phyloP scores from a whole-genome alignment of 1,140 invertebrate genomes.

The Penaeus japonicus region DNA sequence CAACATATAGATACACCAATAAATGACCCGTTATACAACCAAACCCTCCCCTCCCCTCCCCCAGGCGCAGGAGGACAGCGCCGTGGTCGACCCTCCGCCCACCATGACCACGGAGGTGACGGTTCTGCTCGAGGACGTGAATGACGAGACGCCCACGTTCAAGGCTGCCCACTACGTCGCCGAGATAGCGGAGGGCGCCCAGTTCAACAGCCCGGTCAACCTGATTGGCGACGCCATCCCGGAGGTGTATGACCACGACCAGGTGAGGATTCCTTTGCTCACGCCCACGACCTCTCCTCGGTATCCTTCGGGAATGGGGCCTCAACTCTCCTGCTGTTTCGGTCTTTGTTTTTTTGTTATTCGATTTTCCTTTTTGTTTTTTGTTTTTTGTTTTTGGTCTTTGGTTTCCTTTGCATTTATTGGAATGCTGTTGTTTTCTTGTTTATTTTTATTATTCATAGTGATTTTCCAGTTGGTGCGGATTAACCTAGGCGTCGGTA shows the following conservation, averaged over 20 bases:
- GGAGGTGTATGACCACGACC: constrained; percentile 91
- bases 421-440: too few species aligned
- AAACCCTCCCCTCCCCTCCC: neutral
- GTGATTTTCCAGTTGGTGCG: too few species aligned
- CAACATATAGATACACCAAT: neutral
- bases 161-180: constrained; percentile 79
- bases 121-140: constrained; percentile 91
- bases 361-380: neutral
- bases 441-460: too few species aligned
- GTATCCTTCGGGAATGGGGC: too few species aligned
- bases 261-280: constrained; percentile 69
- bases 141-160: constrained; percentile 91
- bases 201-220: constrained; percentile 86
- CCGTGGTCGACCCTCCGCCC: constrained; percentile 72
- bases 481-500: too few species aligned
- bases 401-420: neutral
- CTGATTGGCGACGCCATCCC: constrained; percentile 82
- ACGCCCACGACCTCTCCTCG: too few species aligned
- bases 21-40: neutral
- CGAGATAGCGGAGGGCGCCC: constrained; percentile 91
- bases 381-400: neutral
- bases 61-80: constrained; percentile 75
- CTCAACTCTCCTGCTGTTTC: neutral
- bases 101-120: constrained; percentile 88
- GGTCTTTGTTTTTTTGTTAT: neutral